These are phyloP conservation scores for Euleptes europaea DNA, from an alignment of 2,113 vertebrate species.

Conservation along the genomic window DNA sequence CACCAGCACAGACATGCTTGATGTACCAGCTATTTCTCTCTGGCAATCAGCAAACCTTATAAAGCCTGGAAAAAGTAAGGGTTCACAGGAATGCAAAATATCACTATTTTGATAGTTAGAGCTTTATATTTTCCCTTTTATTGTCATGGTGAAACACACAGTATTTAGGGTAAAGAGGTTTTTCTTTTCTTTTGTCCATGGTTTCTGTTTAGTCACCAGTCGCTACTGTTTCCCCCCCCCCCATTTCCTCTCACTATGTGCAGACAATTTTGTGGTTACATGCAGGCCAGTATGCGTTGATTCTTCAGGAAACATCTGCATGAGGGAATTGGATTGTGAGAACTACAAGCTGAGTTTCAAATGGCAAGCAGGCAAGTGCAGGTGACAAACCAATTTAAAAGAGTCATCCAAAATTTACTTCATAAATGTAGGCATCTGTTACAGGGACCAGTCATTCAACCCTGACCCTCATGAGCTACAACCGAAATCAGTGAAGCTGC, in stretches of 20 bases:
- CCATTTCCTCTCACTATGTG: accelerated
- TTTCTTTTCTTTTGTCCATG: conserved; percentile 24
- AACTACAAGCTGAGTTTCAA: conserved; percentile 35
- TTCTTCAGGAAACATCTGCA: conserved; percentile 13
- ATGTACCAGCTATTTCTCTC: background rate
- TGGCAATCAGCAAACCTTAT: background rate
- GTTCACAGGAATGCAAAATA: background rate
- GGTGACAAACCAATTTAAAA: conserved; percentile 12
- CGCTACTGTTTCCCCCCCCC: background rate
- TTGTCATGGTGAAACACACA: background rate
- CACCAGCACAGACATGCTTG: background rate
- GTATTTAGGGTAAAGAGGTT: too few species aligned
- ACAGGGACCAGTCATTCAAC: background rate
- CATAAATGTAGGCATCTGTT: conserved; percentile 25
- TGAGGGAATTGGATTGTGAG: conserved; percentile 12
- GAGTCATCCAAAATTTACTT: conserved; percentile 27
- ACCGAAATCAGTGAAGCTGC: background rate
- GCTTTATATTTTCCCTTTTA: background rate
- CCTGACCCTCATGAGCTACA: accelerated
- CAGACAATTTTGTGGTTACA: background rate
- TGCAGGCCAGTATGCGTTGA: accelerated
- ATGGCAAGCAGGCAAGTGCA: conserved; percentile 28
- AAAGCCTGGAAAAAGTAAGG: background rate
- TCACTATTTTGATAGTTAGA: background rate
- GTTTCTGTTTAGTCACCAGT: conserved; percentile 22